A percentile compares a stretch with the other conserved stretches of the same genome.
phyloP scores from a whole-genome alignment of 2,113 vertebrate species.

The Rana temporaria region DNA sequence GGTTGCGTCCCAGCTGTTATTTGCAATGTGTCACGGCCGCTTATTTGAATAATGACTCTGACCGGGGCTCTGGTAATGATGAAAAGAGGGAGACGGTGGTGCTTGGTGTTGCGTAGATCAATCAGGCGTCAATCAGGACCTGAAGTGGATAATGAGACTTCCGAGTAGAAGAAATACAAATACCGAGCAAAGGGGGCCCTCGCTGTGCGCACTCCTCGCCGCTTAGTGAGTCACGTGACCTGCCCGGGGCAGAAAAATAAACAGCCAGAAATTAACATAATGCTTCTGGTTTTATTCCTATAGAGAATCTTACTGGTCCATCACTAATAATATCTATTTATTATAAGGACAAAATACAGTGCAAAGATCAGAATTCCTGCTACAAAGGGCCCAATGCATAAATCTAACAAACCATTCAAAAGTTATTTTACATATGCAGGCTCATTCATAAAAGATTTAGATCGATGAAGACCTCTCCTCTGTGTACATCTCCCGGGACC shows the following conservation, averaged over 20 bases:
- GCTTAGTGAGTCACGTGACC: constrained; percentile 27
- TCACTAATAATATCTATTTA: too few species aligned
- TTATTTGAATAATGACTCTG: constrained; percentile 45
- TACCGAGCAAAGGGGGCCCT: not conserved
- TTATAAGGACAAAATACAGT: too few species aligned
- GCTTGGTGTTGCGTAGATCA: constrained; percentile 21
- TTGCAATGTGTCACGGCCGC: constrained; percentile 24
- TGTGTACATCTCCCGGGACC: too few species aligned
- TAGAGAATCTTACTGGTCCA: too few species aligned
- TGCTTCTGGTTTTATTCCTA: not conserved
- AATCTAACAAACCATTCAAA: too few species aligned
- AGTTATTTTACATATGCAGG: too few species aligned
- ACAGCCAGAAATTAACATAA: not conserved
- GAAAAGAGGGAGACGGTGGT: constrained; percentile 14
- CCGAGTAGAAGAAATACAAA: not conserved
- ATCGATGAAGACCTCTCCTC: too few species aligned
- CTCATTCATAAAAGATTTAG: too few species aligned
- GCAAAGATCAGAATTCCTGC: too few species aligned
- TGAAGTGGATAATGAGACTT: constrained; percentile 20
- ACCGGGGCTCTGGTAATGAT: constrained; percentile 32
- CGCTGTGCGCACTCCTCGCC: not conserved
- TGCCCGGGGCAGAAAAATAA: not conserved
- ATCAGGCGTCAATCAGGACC: constrained; percentile 41
- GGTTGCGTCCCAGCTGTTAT: constrained; percentile 27
- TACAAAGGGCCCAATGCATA: too few species aligned